Percentiles rank a stretch among this genome's conserved stretches.
Conservation (phyloP, 2,797 vertebrate genomes). For the Merluccius polli region DNA sequence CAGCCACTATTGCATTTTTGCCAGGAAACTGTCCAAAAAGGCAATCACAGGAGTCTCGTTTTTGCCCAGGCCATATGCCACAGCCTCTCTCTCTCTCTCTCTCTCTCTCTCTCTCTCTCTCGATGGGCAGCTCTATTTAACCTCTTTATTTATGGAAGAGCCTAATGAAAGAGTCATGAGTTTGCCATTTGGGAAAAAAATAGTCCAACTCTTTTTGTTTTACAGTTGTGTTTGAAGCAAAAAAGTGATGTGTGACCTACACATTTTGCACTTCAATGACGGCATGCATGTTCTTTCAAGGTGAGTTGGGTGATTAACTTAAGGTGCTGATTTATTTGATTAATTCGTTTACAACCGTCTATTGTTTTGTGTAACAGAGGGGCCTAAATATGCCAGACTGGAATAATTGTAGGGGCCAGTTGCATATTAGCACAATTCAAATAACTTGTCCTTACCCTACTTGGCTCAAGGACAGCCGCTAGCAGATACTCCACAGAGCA, state of each 20-base stretch:
- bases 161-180: slow-evolving; percentile 66
- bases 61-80: slow-evolving; percentile 52
- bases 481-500: slow-evolving; percentile 52
- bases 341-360: slow-evolving; percentile 45
- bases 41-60: slow-evolving; percentile 43
- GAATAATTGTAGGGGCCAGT: slow-evolving; percentile 65
- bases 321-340: slow-evolving; percentile 33
- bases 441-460: slow-evolving; percentile 61
- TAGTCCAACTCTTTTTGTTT: slow-evolving; percentile 26
- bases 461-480: slow-evolving; percentile 61
- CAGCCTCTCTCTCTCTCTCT: slow-evolving; percentile 34
- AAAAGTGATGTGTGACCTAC: background rate
- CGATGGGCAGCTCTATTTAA: slow-evolving; percentile 50
- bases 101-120: background rate
- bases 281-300: slow-evolving; percentile 22
- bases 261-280: background rate
- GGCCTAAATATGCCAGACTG: slow-evolving; percentile 55
- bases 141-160: slow-evolving; percentile 64
- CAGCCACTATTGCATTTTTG: slow-evolving; percentile 5
- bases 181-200: slow-evolving; percentile 16
- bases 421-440: slow-evolving; percentile 54
- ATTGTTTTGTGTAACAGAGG: slow-evolving; percentile 29
- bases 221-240: slow-evolving; percentile 27
- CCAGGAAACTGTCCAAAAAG: slow-evolving; percentile 46
- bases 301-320: slow-evolving; percentile 46